A percentile compares a stretch with the other conserved stretches of the same genome.
Conservation (phyloP, 2,888 invertebrate species). For the Perizoma flavofasciatum region DNA sequence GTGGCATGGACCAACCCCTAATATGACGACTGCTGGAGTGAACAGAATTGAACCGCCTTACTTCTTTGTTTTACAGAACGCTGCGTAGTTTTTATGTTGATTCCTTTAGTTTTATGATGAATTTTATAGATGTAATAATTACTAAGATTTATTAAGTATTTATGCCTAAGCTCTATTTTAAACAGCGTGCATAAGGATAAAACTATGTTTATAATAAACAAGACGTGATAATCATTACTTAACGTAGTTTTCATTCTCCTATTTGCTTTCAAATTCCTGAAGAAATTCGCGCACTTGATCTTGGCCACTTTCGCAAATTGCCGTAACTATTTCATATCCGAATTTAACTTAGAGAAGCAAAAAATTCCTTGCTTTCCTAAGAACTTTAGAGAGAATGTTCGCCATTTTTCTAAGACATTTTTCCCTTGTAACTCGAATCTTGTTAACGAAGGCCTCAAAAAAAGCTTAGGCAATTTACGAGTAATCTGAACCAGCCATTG, state of each 20-base stretch:
- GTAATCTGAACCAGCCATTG: slow-evolving; percentile 23
- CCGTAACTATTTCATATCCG: slow-evolving; percentile 9
- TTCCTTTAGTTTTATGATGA: neutral
- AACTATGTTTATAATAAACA: slow-evolving; percentile 4
- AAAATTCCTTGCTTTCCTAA: neutral
- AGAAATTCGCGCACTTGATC: neutral
- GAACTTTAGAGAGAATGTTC: neutral
- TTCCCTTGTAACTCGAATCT: neutral
- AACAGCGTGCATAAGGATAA: slow-evolving; percentile 14
- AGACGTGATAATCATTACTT: slow-evolving; percentile 1
- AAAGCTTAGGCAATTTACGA: slow-evolving; percentile 22
- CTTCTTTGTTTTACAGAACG: slow-evolving; percentile 74
- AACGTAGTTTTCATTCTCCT: neutral
- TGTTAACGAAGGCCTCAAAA: slow-evolving; percentile 16
- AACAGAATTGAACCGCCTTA: slow-evolving; percentile 71
- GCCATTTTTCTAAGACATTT: slow-evolving; percentile 11
- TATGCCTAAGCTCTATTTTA: slow-evolving; percentile 4
- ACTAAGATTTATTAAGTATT: neutral
- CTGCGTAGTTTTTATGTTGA: slow-evolving; percentile 46
- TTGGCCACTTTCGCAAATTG: neutral
- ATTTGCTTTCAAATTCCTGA: neutral
- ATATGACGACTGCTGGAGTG: slow-evolving; percentile 59
- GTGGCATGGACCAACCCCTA: slow-evolving; percentile 72
- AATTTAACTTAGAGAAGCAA: slow-evolving; percentile 5
- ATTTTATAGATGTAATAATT: neutral